phyloP scores from a whole-genome alignment of 1,140 invertebrate genomes.

The Zaprionus africanus region DNA sequence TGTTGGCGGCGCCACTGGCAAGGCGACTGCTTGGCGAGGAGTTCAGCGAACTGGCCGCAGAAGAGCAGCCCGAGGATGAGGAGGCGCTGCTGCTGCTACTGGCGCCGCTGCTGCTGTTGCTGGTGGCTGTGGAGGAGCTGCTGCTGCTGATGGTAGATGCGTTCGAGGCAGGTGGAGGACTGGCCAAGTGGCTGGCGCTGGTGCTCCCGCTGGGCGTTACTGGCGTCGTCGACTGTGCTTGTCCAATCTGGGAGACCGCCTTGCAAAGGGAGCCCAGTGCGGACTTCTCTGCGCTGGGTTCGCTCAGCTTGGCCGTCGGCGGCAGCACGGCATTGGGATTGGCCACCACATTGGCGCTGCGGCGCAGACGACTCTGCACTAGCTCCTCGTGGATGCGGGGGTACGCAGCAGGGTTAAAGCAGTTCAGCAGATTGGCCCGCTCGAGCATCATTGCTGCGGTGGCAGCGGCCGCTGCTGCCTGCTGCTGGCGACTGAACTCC shows the following conservation, averaged over 20 bases:
- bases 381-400: slow-evolving; percentile 84
- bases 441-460: slow-evolving; percentile 83
- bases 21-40: slow-evolving; percentile 73
- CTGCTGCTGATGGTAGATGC: slow-evolving; percentile 71
- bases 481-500: slow-evolving; percentile 79
- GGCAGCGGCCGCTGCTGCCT: slow-evolving; percentile 75
- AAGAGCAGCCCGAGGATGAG: slow-evolving; percentile 68
- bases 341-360: slow-evolving; percentile 23
- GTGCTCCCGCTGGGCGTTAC: slow-evolving; percentile 34
- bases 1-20: slow-evolving; percentile 42
- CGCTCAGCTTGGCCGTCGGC: slow-evolving; percentile 45
- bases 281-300: slow-evolving; percentile 61
- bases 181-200: slow-evolving; percentile 71
- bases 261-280: slow-evolving; percentile 87
- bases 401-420: slow-evolving; percentile 83
- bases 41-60: slow-evolving; percentile 77
- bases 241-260: slow-evolving; percentile 87
- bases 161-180: slow-evolving; percentile 73
- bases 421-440: slow-evolving; percentile 80
- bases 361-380: slow-evolving; percentile 75
- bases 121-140: slow-evolving; percentile 46
- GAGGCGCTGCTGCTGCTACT: slow-evolving; percentile 55
- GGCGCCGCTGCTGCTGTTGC: slow-evolving; percentile 30
- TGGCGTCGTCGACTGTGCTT: slow-evolving; percentile 52
- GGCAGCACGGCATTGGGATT: slow-evolving; percentile 49